These are phyloP conservation scores for Malurus splendens DNA, from an alignment of 2,797 vertebrate genomes.

Conservation along the genomic window DNA sequence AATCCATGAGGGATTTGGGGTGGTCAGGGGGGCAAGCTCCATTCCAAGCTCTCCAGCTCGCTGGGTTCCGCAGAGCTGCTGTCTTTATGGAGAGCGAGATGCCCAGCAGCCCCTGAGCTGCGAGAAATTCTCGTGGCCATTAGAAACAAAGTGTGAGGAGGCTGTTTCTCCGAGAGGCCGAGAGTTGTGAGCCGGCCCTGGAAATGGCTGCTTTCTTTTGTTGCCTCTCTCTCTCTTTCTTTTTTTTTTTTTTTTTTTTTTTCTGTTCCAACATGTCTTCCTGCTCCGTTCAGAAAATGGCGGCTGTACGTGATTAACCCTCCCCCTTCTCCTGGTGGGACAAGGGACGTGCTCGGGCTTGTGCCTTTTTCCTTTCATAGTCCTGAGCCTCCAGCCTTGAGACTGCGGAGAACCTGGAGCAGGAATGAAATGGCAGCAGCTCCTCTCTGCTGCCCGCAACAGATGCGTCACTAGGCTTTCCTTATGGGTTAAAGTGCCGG, in stretches of 20 bases:
- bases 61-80: rapidly evolving
- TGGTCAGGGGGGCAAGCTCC: neutral
- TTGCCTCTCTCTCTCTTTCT: conserved; percentile 84
- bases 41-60: neutral
- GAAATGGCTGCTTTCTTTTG: conserved; percentile 99
- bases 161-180: neutral
- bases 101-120: neutral
- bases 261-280: conserved; percentile 96
- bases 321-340: conserved; percentile 56
- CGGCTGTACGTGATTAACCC: conserved; percentile 80
- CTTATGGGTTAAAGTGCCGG: neutral
- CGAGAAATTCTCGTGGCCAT: neutral
- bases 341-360: conserved; percentile 42
- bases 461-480: conserved; percentile 46
- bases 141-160: neutral
- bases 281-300: conserved; percentile 93
- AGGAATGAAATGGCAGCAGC: conserved; percentile 42
- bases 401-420: conserved; percentile 3
- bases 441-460: conserved; percentile 44
- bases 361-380: conserved; percentile 21
- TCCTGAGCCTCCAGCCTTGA: neutral
- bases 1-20: no score
- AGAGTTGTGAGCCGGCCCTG: conserved; percentile 56
- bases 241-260: conserved; percentile 78
- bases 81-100: neutral